Conservation (phyloP, 1,140 invertebrate species). For the Drosophila oshimai region DNA sequence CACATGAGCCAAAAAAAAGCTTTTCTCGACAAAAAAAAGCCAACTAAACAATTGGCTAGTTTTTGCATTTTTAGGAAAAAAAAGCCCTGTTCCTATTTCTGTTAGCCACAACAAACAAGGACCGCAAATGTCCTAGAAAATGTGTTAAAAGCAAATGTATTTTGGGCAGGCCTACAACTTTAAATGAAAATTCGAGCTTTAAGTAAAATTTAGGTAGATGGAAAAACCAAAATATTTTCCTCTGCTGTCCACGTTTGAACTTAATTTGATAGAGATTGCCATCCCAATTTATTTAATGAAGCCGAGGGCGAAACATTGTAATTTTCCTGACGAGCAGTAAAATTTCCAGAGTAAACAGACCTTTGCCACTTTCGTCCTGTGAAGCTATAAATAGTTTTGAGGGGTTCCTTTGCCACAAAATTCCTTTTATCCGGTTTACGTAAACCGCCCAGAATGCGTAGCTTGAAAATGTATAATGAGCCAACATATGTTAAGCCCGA, state of each 20-base stretch:
- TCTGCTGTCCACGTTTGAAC: neutral
- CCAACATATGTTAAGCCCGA: slow-evolving; percentile 51
- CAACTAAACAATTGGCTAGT: slow-evolving; percentile 10
- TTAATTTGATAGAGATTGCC: slow-evolving; percentile 42
- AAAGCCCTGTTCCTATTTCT: slow-evolving; percentile 19
- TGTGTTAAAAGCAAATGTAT: slow-evolving; percentile 23
- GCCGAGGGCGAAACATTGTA: slow-evolving; percentile 14
- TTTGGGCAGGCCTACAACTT: neutral
- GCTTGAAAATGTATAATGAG: slow-evolving; percentile 52
- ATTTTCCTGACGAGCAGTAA: neutral
- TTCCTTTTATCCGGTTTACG: neutral
- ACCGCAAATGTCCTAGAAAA: slow-evolving; percentile 13
- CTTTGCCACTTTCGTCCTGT: slow-evolving; percentile 13
- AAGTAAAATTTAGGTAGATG: slow-evolving; percentile 45
- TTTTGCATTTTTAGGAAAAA: slow-evolving; percentile 25
- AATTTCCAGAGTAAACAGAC: slow-evolving; percentile 20
- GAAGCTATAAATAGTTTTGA: slow-evolving; percentile 28
- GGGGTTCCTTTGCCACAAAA: neutral
- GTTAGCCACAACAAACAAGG: slow-evolving; percentile 16
- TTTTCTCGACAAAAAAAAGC: slow-evolving; percentile 18
- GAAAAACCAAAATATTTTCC: slow-evolving; percentile 21
- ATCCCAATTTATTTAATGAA: slow-evolving; percentile 45
- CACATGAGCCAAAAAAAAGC: slow-evolving; percentile 31
- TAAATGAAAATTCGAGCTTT: slow-evolving; percentile 9
- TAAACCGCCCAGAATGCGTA: neutral